Percentiles rank a stretch among this genome's conserved stretches.
Evolutionary conservation across 2,113 vertebrate genomes (phyloP).

Genomic region (Tapirus terrestris): DNA sequence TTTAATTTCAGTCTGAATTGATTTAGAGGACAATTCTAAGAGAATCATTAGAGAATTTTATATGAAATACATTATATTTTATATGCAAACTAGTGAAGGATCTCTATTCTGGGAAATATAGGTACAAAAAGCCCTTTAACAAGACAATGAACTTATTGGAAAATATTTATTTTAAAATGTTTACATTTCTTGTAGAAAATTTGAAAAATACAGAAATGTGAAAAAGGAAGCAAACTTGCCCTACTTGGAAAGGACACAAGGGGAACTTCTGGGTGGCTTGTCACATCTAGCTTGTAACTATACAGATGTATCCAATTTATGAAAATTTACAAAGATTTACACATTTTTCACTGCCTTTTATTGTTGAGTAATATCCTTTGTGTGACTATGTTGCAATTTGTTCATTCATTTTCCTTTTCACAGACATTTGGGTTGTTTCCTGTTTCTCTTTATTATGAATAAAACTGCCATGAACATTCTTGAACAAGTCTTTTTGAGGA

Average conservation of each 20-base stretch:
- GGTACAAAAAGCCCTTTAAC: neutral
- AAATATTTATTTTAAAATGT: neutral
- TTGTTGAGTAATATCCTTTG: too few relatives aligned
- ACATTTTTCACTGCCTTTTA: neutral
- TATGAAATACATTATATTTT: neutral
- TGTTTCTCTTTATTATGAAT: neutral
- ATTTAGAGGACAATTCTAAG: neutral
- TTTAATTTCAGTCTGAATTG: neutral
- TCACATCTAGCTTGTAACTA: neutral
- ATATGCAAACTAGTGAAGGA: neutral
- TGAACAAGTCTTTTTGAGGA: neutral
- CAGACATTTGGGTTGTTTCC: neutral
- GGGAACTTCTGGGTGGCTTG: fast-evolving
- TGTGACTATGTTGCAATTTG: neutral
- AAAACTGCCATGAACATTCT: neutral
- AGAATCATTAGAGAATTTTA: neutral
- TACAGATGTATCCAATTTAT: too few relatives aligned
- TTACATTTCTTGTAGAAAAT: neutral
- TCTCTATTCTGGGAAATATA: neutral
- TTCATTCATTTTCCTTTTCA: neutral
- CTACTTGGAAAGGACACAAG: neutral
- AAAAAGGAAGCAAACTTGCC: neutral
- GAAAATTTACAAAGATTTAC: too few relatives aligned
- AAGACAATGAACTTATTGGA: neutral
- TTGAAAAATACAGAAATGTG: neutral